A percentile compares a stretch with the other conserved stretches of the same genome.
Conservation (phyloP, 2,797 vertebrate species). For the Australoheros facetus region DNA sequence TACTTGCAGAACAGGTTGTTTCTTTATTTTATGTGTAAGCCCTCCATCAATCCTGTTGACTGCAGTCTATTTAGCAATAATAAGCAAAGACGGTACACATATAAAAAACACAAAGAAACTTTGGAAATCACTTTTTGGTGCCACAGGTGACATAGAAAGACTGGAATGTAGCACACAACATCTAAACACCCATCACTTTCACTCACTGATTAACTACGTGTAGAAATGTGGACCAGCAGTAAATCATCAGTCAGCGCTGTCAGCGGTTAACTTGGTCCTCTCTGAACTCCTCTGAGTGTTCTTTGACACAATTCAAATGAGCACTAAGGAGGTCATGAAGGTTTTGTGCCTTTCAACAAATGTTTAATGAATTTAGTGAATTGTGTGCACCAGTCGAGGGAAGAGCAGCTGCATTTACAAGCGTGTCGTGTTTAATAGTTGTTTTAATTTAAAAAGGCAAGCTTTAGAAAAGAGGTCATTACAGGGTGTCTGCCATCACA, state of each 20-base stretch:
- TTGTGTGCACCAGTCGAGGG: neutral
- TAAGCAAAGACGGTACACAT: too few relatives aligned
- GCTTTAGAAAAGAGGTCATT: neutral
- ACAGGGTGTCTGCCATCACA: neutral
- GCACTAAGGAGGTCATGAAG: neutral
- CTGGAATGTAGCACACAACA: neutral
- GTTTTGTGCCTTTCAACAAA: neutral
- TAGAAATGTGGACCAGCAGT: neutral
- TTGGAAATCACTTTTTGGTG: too few relatives aligned
- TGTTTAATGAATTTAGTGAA: neutral
- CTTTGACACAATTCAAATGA: neutral
- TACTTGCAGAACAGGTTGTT: too few relatives aligned
- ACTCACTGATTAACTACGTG: neutral
- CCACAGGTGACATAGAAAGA: neutral
- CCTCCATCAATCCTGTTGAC: too few relatives aligned
- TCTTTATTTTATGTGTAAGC: too few relatives aligned
- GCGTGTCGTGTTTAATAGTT: neutral
- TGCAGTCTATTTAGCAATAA: too few relatives aligned
- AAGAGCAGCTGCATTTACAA: neutral
- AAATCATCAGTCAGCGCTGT: neutral
- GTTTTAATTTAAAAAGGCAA: neutral
- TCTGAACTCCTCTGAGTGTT: neutral
- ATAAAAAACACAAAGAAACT: too few relatives aligned
- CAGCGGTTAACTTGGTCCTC: neutral
- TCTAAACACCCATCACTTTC: neutral